Evolutionary conservation across 2,113 vertebrate genomes (phyloP), one percentile per base, ranked within the genome.

Genomic region (Phocoena sinus): DNA sequence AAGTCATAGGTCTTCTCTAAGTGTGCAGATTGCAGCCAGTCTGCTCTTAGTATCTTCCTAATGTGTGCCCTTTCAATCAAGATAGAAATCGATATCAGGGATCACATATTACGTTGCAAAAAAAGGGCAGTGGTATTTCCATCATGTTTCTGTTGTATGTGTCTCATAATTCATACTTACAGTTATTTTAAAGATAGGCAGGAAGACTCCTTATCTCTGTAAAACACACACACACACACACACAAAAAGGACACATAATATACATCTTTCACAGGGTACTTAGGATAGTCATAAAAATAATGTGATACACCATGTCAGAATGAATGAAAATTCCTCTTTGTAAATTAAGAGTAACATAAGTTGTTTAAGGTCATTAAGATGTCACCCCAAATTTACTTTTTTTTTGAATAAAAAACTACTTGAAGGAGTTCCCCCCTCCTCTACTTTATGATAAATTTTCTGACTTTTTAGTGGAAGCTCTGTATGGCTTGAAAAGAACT

Each of bases 131-230:
- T 10, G 62, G 2, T 12, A 38, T 89, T 89, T 82, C 36, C 67
- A 14, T 92, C 71, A 83, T 96, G 71, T 89, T 91, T 91, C 71
- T 81, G 2, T 79, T 88, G 41, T 89, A 21, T 70, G 41, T 92
- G 25, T 85, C 76, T 81, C 56, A 56, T 96, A 77, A 82, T 81
- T 95, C 25, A 28, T 62, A 74, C 23, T 96, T 92, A 58, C 0
- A 33, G 17, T 73, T 76, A 91, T 81, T 96, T 96, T 93, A 89
- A 77, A 81, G n/a, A 73, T 94, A 87, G 85, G 44, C 21, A 80
- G 31, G 36, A 90, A 50, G 21, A 41, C 70, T 85, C 8, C 15
- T 47, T 91, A 13, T 80, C 73, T 92, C 28, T 83, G 31, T 83
- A 87, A 73, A 36, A 87, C 1, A 38, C 25, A 67, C 8, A 58